Conservation (phyloP, 2,113 vertebrate species). For the Monarcha castaneiventris region DNA sequence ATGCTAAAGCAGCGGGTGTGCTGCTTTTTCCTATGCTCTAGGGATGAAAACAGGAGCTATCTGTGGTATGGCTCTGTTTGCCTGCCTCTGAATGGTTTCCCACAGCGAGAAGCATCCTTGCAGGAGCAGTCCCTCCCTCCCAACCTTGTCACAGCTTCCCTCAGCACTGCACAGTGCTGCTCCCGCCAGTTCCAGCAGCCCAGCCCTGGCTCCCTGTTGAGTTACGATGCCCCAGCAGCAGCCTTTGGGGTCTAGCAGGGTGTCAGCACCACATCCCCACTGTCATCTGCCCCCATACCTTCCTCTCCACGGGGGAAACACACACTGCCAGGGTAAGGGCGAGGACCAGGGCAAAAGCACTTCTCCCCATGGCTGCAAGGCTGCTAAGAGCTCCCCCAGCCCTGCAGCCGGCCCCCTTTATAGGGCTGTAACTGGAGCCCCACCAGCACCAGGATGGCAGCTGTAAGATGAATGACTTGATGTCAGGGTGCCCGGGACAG, state of each 20-base stretch:
- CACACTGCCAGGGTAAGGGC: not conserved
- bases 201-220: not conserved
- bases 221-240: not conserved
- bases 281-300: not conserved
- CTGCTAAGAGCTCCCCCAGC: not conserved
- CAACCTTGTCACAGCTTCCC: accelerated
- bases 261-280: accelerated
- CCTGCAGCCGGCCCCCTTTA: not conserved
- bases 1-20: accelerated
- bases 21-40: not conserved
- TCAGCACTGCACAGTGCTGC: accelerated
- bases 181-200: not conserved
- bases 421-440: slow-evolving; percentile 19
- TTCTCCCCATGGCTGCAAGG: not conserved
- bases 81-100: not conserved
- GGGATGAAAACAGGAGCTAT: not conserved
- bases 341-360: not conserved
- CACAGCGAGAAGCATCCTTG: accelerated
- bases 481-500: not conserved
- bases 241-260: not conserved
- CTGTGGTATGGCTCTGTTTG: not conserved
- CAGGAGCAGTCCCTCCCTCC: not conserved
- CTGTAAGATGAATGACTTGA: accelerated
- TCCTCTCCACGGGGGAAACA: not conserved
- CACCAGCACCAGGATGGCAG: not conserved